Percentiles rank a stretch among this genome's conserved stretches.
Evolutionary conservation across 2,888 invertebrate species (phyloP).

Genomic region (Agrotis clavis): DNA sequence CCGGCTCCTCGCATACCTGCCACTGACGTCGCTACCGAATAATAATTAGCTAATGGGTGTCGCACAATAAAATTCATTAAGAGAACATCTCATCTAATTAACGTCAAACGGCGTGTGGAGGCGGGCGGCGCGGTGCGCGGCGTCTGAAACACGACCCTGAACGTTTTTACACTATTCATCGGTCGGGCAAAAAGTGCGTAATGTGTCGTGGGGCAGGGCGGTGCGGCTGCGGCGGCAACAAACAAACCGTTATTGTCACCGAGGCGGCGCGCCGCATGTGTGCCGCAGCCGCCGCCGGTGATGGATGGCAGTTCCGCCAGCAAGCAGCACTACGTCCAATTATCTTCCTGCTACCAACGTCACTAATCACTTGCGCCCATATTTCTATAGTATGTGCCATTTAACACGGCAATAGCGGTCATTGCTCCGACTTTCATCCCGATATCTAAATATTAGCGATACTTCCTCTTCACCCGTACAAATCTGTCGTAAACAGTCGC

Average conservation of each 20-base stretch:
- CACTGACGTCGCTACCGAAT: constrained; percentile 43
- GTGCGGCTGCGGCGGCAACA: constrained; percentile 51
- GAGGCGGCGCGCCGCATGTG: constrained; percentile 66
- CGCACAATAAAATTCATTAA: constrained; percentile 69
- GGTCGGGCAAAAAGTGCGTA: constrained; percentile 67
- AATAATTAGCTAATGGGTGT: constrained; percentile 70
- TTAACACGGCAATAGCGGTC: too few species aligned
- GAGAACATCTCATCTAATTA: constrained; percentile 71
- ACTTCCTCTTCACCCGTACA: too few species aligned
- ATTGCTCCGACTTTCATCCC: too few species aligned
- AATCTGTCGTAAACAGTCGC: too few species aligned
- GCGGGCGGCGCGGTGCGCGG: constrained; percentile 44
- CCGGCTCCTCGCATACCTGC: constrained; percentile 14
- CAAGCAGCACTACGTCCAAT: constrained; percentile 60
- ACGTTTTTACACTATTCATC: constrained; percentile 50
- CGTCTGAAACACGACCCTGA: constrained; percentile 70
- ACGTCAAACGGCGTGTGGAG: constrained; percentile 52
- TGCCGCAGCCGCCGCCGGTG: constrained; percentile 55
- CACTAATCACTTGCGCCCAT: constrained; percentile 42
- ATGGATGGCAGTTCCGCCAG: constrained; percentile 67
- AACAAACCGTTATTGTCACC: constrained; percentile 79
- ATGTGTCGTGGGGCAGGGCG: constrained; percentile 56
- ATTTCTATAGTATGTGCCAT: too few species aligned
- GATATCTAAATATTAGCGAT: too few species aligned
- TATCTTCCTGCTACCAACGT: constrained; percentile 42